phyloP scores from a whole-genome alignment of 1,140 invertebrate species.

The Bombus sibiricus region DNA sequence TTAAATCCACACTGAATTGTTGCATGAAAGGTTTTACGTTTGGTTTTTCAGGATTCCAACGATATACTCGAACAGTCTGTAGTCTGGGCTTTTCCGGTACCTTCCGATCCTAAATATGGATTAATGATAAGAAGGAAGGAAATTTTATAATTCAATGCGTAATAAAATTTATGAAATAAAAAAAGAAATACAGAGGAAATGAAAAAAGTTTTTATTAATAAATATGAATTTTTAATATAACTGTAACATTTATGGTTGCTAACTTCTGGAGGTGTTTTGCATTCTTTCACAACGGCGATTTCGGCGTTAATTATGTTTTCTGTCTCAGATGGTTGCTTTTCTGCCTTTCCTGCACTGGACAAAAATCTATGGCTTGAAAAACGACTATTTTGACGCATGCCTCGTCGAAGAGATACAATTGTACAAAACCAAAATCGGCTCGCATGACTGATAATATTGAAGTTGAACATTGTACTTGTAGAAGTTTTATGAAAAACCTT shows the following conservation, averaged over 20 bases:
- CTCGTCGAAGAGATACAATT: conserved; percentile 17
- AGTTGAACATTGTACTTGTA: conserved; percentile 35
- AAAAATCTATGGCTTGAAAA: conserved; percentile 16
- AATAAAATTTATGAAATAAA: neutral
- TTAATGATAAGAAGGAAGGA: neutral
- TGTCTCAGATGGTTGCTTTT: neutral
- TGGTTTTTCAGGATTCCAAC: conserved; percentile 96
- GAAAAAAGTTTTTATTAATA: neutral
- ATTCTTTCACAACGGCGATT: neutral
- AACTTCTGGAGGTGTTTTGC: conserved; percentile 48
- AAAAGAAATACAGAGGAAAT: neutral
- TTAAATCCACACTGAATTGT: conserved; percentile 90
- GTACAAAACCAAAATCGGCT: conserved; percentile 23
- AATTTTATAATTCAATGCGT: neutral
- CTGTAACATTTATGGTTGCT: conserved; percentile 31
- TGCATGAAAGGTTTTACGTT: conserved; percentile 88
- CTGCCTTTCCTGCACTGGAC: conserved; percentile 6
- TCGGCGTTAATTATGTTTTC: neutral
- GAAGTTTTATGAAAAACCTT: conserved; percentile 2
- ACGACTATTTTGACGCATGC: neutral
- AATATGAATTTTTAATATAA: neutral
- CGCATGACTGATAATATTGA: neutral
- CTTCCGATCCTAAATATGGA: conserved; percentile 13
- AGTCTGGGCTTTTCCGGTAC: conserved; percentile 73
- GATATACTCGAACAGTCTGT: conserved; percentile 94